phyloP scores from a whole-genome alignment of 2,113 vertebrate genomes.

The Coreoperca whiteheadi region DNA sequence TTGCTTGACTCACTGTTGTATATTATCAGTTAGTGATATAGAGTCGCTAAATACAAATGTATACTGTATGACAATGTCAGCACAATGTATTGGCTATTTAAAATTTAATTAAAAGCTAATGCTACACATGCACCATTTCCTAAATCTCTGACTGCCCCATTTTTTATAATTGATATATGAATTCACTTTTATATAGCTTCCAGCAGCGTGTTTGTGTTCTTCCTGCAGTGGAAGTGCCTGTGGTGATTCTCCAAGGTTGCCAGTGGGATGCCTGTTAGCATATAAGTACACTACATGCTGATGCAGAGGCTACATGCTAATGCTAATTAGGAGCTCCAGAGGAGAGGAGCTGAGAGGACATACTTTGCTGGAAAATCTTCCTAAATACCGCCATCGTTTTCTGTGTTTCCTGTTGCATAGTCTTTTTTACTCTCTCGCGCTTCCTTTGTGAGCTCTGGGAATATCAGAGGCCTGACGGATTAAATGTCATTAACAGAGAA shows the following conservation, averaged over 20 bases:
- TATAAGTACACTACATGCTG: constrained; percentile 81
- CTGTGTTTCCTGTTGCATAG: accelerated
- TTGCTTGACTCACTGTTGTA: neutral
- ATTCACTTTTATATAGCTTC: constrained; percentile 25
- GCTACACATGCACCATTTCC: constrained; percentile 56
- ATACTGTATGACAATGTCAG: neutral
- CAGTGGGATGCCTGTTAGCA: constrained; percentile 82
- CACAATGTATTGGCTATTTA: constrained; percentile 5
- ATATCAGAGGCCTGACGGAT: neutral
- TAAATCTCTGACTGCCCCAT: constrained; percentile 4
- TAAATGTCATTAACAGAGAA: neutral
- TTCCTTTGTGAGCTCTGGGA: neutral
- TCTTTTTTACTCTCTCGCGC: neutral
- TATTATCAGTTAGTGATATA: neutral
- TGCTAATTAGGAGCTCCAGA: constrained; percentile 69
- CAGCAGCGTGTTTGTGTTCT: constrained; percentile 38
- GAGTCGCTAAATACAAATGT: neutral
- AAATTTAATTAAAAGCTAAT: constrained; percentile 38
- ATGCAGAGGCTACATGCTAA: constrained; percentile 78
- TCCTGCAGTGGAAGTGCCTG: constrained; percentile 82
- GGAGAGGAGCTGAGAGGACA: constrained; percentile 20
- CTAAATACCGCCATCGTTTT: neutral
- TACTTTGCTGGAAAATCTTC: neutral
- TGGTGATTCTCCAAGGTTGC: constrained; percentile 71
- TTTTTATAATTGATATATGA: constrained; percentile 30